phyloP scores from a whole-genome alignment of 2,888 invertebrate genomes.

The Belgica antarctica region DNA sequence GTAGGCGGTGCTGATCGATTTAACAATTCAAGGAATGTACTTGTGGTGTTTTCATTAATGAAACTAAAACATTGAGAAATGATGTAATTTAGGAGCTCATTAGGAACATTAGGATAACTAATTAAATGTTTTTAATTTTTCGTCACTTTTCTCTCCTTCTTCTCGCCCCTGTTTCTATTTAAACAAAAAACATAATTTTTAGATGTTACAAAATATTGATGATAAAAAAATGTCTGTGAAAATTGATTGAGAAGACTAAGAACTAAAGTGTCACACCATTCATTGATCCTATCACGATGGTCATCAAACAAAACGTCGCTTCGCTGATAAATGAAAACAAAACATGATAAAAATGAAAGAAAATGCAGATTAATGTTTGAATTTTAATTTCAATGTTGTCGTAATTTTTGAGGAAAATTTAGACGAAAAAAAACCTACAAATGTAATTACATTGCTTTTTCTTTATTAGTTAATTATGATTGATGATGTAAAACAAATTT shows the following conservation, averaged over 20 bases:
- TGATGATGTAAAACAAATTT: constrained; percentile 10
- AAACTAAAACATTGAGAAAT: neutral
- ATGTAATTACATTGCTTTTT: constrained; percentile 4
- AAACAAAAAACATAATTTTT: too few relatives aligned
- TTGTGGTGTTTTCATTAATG: neutral
- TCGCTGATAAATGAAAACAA: constrained; percentile 20
- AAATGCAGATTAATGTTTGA: constrained; percentile 12
- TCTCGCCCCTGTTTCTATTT: constrained; percentile 11
- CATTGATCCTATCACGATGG: constrained; percentile 18
- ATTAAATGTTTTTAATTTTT: constrained; percentile 9
- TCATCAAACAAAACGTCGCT: constrained; percentile 26
- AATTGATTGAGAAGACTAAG: neutral
- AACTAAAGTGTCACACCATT: neutral
- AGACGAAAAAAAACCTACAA: neutral
- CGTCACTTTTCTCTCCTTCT: neutral
- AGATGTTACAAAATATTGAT: constrained; percentile 1
- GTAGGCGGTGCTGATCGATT: neutral
- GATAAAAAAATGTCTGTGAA: neutral
- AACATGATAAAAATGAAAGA: neutral
- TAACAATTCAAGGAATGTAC: too few relatives aligned
- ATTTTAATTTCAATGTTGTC: constrained; percentile 7
- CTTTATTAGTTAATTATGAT: constrained; percentile 7
- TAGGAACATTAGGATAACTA: constrained; percentile 2
- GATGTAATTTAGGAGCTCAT: constrained; percentile 5
- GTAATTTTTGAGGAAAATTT: neutral